Conservation (phyloP, 1,140 invertebrate genomes). For the Calliphora vicina region DNA sequence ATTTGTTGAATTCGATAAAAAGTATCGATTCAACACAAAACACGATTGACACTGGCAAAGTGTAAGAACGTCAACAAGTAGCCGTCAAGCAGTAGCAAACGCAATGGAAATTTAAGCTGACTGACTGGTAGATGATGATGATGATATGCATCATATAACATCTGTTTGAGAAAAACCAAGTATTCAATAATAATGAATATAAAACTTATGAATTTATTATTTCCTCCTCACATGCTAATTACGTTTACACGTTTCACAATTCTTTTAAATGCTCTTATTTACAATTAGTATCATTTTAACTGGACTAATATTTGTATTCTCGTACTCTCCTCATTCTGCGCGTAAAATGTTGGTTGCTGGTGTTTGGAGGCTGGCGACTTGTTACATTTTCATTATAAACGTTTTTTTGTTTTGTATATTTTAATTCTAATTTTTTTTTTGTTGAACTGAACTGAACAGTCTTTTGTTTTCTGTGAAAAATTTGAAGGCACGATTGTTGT, state of each 20-base stretch:
- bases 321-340: too few relatives aligned
- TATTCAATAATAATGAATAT: background rate
- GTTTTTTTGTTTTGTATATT: too few relatives aligned
- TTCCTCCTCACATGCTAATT: background rate
- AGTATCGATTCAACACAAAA: background rate
- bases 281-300: background rate
- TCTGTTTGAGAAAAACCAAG: background rate
- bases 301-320: background rate
- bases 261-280: background rate
- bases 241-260: background rate
- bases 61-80: background rate
- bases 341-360: too few relatives aligned
- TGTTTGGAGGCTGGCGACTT: background rate
- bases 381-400: background rate
- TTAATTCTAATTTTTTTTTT: background rate
- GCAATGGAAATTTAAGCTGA: background rate
- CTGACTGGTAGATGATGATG: background rate
- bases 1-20: background rate
- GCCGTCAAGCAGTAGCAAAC: background rate
- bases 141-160: background rate
- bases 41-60: too few relatives aligned
- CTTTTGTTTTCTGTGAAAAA: background rate
- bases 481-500: background rate
- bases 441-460: background rate
- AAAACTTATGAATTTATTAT: conserved; percentile 1